A percentile compares a stretch with the other conserved stretches of the same genome.
These are phyloP conservation scores for Amblyjoppa proteus DNA, from an alignment of 2,888 invertebrate species.

Conservation along the genomic window DNA sequence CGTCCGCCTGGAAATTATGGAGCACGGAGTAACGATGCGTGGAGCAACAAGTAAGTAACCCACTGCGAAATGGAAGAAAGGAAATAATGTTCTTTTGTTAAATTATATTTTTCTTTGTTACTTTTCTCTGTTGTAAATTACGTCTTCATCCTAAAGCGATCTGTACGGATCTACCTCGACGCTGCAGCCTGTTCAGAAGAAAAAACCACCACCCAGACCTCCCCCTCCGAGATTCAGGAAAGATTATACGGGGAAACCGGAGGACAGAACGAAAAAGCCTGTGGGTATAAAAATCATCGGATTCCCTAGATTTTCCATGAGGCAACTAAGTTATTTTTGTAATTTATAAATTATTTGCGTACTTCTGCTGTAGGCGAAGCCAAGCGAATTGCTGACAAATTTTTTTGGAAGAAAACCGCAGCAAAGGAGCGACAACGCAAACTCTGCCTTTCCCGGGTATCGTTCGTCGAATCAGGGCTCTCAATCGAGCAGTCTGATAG, in stretches of 20 bases:
- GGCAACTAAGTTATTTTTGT: background rate
- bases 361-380: conserved; percentile 73
- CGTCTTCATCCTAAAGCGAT: conserved; percentile 74
- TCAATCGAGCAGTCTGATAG: conserved; percentile 70
- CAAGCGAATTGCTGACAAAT: conserved; percentile 81
- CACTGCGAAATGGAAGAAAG: background rate
- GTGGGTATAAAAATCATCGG: conserved; percentile 69
- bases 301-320: background rate
- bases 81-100: background rate
- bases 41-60: conserved; percentile 79
- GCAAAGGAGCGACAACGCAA: conserved; percentile 55
- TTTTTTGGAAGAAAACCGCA: conserved; percentile 76
- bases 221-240: conserved; percentile 88
- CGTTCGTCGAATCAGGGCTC: conserved; percentile 59
- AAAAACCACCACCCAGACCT: conserved; percentile 90
- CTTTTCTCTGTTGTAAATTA: conserved; percentile 22
- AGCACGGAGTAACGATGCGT: conserved; percentile 72
- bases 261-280: conserved; percentile 80
- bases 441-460: conserved; percentile 59
- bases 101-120: background rate
- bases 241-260: conserved; percentile 73
- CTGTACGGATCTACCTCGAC: conserved; percentile 84
- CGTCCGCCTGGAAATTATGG: conserved; percentile 86
- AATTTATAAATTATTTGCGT: background rate
- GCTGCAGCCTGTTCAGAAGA: conserved; percentile 86